These are phyloP conservation scores for Micrasema longulum DNA, from an alignment of 1,140 invertebrate species.

Conservation along the genomic window DNA sequence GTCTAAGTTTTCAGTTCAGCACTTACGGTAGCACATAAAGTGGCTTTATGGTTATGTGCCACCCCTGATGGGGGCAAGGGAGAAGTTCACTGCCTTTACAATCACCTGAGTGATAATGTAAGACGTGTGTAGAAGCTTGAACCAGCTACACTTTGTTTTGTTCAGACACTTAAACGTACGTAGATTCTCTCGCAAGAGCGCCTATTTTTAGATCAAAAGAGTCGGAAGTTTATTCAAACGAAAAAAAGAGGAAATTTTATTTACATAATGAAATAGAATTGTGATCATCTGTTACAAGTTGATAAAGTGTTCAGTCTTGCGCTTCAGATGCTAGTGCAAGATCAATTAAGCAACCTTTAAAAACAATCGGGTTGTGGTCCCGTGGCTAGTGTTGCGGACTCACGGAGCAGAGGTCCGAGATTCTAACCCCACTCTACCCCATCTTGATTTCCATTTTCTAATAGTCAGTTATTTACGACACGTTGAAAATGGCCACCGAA, in stretches of 20 bases:
- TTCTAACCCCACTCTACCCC: too few relatives aligned
- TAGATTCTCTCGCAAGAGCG: background rate
- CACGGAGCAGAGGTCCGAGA: too few relatives aligned
- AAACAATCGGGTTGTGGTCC: too few relatives aligned
- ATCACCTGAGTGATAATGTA: constrained; percentile 13
- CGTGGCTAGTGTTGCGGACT: too few relatives aligned
- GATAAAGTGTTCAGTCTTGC: background rate
- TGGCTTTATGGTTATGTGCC: constrained; percentile 11
- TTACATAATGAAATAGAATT: background rate
- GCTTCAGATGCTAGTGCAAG: too few relatives aligned
- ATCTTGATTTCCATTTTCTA: too few relatives aligned
- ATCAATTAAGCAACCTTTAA: too few relatives aligned
- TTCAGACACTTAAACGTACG: background rate
- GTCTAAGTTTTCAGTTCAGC: background rate
- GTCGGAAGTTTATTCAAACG: background rate
- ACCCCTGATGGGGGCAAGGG: background rate
- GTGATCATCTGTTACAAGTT: background rate
- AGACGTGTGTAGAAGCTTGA: background rate
- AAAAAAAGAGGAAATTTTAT: background rate
- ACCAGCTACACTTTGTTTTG: background rate
- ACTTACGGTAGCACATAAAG: constrained; percentile 9
- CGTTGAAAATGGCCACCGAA: too few relatives aligned
- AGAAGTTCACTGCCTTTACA: background rate
- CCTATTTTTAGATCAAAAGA: too few relatives aligned
- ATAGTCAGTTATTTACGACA: too few relatives aligned